These are phyloP conservation scores for Gnatocerus cornutus DNA, from an alignment of 2,888 invertebrate genomes.

Conservation along the genomic window DNA sequence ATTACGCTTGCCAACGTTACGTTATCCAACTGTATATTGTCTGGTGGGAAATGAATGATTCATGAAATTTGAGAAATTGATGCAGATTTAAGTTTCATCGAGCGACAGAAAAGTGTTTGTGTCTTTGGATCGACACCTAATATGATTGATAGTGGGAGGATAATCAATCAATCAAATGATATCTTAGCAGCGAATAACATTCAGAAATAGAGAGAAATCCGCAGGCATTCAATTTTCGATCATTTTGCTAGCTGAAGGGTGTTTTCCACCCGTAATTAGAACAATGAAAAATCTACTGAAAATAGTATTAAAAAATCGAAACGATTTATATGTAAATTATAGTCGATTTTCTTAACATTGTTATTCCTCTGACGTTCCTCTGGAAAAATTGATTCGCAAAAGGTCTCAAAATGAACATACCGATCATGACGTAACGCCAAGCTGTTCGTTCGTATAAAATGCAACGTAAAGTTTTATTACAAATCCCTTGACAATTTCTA, in stretches of 20 bases:
- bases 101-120: slow-evolving; percentile 32
- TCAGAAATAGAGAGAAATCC: slow-evolving; percentile 33
- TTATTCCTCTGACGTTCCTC: background rate
- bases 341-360: too few relatives aligned
- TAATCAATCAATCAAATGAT: slow-evolving; percentile 41
- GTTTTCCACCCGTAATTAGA: slow-evolving; percentile 25
- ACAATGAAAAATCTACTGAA: slow-evolving; percentile 17
- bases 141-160: slow-evolving; percentile 33
- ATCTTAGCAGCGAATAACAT: slow-evolving; percentile 35
- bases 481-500: slow-evolving; percentile 19
- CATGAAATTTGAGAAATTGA: background rate
- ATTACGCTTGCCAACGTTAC: background rate
- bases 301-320: background rate
- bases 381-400: background rate
- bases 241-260: slow-evolving; percentile 1
- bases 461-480: slow-evolving; percentile 13
- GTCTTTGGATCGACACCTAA: slow-evolving; percentile 29
- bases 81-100: slow-evolving; percentile 9
- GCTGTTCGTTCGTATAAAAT: slow-evolving; percentile 6
- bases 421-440: background rate
- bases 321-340: background rate
- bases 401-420: background rate
- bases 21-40: slow-evolving; percentile 18
- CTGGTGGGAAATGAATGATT: slow-evolving; percentile 19
- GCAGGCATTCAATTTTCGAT: slow-evolving; percentile 21